Conservation (phyloP, 1,140 invertebrate species). For the Apis florea region DNA sequence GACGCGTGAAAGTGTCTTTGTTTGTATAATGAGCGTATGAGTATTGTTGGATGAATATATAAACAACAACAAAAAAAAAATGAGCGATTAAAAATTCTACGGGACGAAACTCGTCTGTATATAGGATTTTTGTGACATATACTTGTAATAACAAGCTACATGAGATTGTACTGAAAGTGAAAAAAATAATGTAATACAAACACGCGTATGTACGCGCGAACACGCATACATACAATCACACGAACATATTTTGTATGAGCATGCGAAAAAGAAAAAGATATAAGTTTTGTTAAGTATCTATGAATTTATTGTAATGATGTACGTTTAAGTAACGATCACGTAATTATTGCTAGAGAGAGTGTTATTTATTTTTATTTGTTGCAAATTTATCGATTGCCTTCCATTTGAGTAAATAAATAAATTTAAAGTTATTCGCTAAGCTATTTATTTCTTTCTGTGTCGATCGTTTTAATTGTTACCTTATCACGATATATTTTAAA, state of each 20-base stretch:
- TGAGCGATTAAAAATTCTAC: constrained; percentile 38
- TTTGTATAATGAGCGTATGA: constrained; percentile 54
- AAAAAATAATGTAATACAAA: constrained; percentile 33
- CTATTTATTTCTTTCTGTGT: not conserved
- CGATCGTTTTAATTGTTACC: too few species aligned
- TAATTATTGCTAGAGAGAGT: constrained; percentile 80
- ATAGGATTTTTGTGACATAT: constrained; percentile 20
- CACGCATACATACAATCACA: constrained; percentile 57
- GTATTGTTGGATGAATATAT: constrained; percentile 14
- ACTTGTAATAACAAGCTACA: constrained; percentile 35
- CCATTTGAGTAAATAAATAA: constrained; percentile 81
- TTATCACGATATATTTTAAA: not conserved
- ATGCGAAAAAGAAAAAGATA: constrained; percentile 55
- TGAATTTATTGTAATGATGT: constrained; percentile 77
- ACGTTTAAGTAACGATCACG: constrained; percentile 76
- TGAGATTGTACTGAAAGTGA: constrained; percentile 34
- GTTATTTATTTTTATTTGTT: constrained; percentile 82
- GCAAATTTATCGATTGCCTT: constrained; percentile 81
- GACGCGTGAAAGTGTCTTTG: constrained; percentile 60
- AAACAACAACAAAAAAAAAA: constrained; percentile 10
- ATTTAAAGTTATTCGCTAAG: constrained; percentile 70
- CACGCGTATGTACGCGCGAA: not conserved
- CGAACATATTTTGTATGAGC: constrained; percentile 72
- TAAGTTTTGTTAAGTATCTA: constrained; percentile 76
- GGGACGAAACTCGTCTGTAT: constrained; percentile 26